A percentile compares a stretch with the other conserved stretches of the same genome.
Evolutionary conservation across 2,797 vertebrate genomes (phyloP).

Genomic region (Falco novaeseelandiae): DNA sequence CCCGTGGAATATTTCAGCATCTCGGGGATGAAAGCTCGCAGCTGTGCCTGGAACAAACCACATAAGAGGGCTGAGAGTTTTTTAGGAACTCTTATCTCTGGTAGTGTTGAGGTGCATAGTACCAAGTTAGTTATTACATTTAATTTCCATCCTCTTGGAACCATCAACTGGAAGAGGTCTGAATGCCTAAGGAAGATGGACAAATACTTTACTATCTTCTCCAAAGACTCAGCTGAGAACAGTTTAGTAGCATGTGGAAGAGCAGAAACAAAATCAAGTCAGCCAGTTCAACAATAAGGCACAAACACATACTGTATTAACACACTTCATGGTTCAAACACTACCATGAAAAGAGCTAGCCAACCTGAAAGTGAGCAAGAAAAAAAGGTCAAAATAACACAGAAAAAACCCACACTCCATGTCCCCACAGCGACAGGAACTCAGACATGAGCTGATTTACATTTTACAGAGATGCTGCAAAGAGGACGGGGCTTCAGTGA

Average conservation of each 20-base stretch:
- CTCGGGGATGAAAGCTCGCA: conserved; percentile 98
- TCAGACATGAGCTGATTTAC: background rate
- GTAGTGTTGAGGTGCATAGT: rapidly evolving
- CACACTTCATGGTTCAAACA: background rate
- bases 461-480: background rate
- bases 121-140: background rate
- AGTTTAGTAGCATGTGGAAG: background rate
- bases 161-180: background rate
- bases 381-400: rapidly evolving
- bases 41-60: conserved; percentile 85
- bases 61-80: rapidly evolving
- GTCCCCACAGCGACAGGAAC: background rate
- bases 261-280: background rate
- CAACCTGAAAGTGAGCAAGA: background rate
- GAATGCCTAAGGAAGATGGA: background rate
- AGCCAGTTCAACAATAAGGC: background rate
- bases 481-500: background rate
- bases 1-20: conserved; percentile 99
- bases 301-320: rapidly evolving
- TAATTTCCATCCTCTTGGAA: background rate
- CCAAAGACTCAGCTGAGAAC: background rate
- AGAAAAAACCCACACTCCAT: rapidly evolving
- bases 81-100: rapidly evolving
- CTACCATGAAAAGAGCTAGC: rapidly evolving
- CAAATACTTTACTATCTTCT: background rate